phyloP scores from a whole-genome alignment of 2,797 vertebrate genomes.

The Taenioides sp. region DNA sequence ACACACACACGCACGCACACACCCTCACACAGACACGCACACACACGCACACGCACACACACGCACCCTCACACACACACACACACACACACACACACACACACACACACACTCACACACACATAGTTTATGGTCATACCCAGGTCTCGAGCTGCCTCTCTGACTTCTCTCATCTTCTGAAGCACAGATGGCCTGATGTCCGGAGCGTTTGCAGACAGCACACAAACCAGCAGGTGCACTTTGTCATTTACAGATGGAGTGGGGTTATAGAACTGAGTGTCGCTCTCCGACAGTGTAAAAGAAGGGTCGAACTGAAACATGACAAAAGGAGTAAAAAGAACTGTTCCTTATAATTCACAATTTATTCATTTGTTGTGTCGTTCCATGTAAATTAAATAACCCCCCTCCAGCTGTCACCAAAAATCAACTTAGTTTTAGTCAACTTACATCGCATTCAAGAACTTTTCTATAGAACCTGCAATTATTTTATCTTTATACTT shows the following conservation, averaged over 20 bases:
- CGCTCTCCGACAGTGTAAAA: not conserved
- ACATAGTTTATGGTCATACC: slow-evolving; percentile 14
- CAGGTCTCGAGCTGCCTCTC: slow-evolving; percentile 17
- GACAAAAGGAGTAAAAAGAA: not conserved
- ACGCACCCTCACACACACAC: no score
- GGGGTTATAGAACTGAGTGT: slow-evolving; percentile 15
- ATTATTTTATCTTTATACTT: no score
- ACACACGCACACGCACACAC: no score
- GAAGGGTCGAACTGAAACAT: slow-evolving; percentile 34
- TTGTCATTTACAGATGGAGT: slow-evolving; percentile 11
- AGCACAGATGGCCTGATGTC: not conserved
- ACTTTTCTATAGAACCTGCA: no score
- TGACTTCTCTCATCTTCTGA: slow-evolving; percentile 18
- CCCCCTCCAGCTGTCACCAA: no score
- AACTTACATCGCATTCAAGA: no score
- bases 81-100: no score
- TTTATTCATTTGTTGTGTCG: not conserved
- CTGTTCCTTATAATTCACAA: not conserved
- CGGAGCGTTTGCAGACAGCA: not conserved
- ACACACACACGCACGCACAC: no score
- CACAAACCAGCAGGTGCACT: slow-evolving; percentile 29
- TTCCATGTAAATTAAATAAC: no score
- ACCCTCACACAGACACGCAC: no score
- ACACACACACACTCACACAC: no score
- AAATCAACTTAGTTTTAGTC: no score